Conservation (phyloP, 2,113 vertebrate species). For the Onychostruthus taczanowskii region DNA sequence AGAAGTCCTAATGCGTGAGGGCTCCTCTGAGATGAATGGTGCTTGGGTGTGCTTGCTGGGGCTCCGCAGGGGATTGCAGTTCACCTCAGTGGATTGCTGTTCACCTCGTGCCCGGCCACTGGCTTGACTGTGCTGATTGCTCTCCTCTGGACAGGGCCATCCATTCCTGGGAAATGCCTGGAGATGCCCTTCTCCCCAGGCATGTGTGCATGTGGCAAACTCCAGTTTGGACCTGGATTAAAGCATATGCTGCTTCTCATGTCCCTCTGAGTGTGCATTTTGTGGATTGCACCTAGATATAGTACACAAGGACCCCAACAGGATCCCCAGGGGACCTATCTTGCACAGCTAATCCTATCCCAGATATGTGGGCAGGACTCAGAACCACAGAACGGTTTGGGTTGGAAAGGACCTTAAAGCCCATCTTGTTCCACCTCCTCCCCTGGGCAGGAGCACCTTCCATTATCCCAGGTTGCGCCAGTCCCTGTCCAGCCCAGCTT, state of each 20-base stretch:
- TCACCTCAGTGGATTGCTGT: background rate
- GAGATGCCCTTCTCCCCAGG: background rate
- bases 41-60: background rate
- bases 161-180: background rate
- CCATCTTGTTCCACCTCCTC: background rate
- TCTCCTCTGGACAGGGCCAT: background rate
- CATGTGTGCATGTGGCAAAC: rapidly evolving
- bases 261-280: background rate
- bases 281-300: background rate
- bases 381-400: background rate
- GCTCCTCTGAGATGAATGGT: background rate
- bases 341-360: background rate
- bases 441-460: background rate
- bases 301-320: background rate
- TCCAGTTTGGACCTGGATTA: background rate
- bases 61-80: background rate
- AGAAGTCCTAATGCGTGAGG: background rate
- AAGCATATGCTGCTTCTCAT: background rate
- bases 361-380: background rate
- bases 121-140: background rate
- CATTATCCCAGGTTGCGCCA: background rate
- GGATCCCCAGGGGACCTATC: background rate
- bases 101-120: background rate
- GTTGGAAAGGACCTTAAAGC: background rate
- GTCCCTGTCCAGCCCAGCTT: rapidly evolving